Base-by-base conservation (phyloP, 2,113 vertebrate genomes). In the Dasyprocta punctata region DNA sequence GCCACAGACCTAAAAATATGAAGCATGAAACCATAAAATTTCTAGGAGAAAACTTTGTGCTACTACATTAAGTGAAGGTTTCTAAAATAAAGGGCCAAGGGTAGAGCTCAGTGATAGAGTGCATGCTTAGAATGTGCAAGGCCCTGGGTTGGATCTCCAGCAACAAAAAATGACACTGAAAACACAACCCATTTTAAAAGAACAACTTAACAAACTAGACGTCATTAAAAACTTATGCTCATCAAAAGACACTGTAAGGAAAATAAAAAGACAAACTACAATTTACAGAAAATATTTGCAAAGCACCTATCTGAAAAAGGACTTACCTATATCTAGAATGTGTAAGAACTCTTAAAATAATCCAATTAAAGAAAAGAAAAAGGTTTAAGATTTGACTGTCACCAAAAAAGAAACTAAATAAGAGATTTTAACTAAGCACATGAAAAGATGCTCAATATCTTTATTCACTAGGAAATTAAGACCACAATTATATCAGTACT, bases 171-270 rank as follows among this genome's bases (percentile, higher is more conserved):
- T 12, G 69, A 95, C 44, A 52, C 30, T n/a, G 73, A 95, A 92
- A 95, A 47, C 63, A 86, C 3, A 92, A 82, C 17, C 10, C 30
- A 82, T 36, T 44, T 75, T 77, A 75, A 73, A 92, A 94, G 17
- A 80, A 84, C 75, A 94, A 95, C 75, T 71, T 89, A 96, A 90
- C 61, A 67, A 96, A 84, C 1, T 82, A 65, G 14, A 89, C 20
- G 93, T 95, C 26, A 84, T 54, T 92, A 73, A 90, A 95, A 97
- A 83, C 20, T 73, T 94, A 26, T 89, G 60, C 41, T 96, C 30
- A 88, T 84, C 44, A 88, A 90, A 86, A 86, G 80, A 69, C 54
- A 97, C 44, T 71, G 7, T 13, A 8, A 94, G 33, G 65, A 89
- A 13, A 96, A 90, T 44, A 95, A 92, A 75, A 97, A 95, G 77